Evolutionary conservation across 1,140 invertebrate genomes (phyloP), one percentile per base, ranked within the genome.

Genomic region (Dendrolimus kikuchii): DNA sequence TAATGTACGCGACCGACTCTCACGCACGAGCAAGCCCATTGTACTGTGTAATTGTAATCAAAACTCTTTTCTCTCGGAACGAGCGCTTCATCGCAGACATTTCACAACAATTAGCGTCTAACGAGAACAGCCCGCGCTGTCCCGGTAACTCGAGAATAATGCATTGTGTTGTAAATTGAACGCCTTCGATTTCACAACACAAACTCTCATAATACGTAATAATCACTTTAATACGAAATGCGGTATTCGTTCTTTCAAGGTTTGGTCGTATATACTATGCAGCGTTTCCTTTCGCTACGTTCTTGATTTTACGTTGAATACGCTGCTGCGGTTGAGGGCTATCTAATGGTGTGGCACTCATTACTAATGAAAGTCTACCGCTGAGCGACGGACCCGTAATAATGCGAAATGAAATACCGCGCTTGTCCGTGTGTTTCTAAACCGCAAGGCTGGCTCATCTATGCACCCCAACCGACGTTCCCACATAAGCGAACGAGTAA

Each of bases 401-500:
- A 79, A 78, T 68, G 68, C 70, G 63, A 72, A 79, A 80, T 81
- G 68, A 74, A 77, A 77, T 69, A 71, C 66, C 63, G 62, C 60
- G 64, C 51, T 59, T 62, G 62, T 57, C 53, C 65, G 71, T 80
- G 74, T 74, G 69, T 66, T 59, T 53, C 48, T 49, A 53, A 60
- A 74, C 76, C 72, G 68, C 72, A 73, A 66, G 63, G 48, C 61
- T 56, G 62, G 59, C 57, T 59, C 53, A 62, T 23, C 23, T 23
- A 63, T 55, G 53, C 51, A 65, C 62, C 55, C 57, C 64, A 59
- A 69, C 63, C 52, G 66, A 59, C 23, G 3, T 23, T 23, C 23
- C 23, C 60, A 65, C 52, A 61, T 59, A 66, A 55, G 41, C 53
- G 48, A 63, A 61, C 49, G 59, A 56, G 55, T 61, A 58, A 57